These are phyloP conservation scores for Passer domesticus DNA, from an alignment of 2,113 vertebrate species.

Conservation along the genomic window DNA sequence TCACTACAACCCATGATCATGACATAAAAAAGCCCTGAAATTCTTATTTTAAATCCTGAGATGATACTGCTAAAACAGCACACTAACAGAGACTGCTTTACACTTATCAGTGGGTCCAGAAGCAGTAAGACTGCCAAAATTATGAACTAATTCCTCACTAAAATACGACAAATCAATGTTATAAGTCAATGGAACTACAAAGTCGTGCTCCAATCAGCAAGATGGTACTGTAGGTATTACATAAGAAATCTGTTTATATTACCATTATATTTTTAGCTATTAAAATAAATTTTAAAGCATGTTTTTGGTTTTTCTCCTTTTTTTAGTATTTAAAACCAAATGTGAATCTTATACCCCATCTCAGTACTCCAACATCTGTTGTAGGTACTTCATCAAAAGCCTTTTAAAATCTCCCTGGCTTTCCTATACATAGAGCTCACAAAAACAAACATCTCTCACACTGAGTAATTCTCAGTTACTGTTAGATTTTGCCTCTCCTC, in stretches of 20 bases:
- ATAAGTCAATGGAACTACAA: not conserved
- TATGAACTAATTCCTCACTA: not conserved
- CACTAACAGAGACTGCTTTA: not conserved
- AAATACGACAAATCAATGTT: not conserved
- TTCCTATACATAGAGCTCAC: not conserved
- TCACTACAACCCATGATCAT: not conserved
- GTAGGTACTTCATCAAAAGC: not conserved
- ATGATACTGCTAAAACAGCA: not conserved
- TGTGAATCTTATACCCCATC: not conserved
- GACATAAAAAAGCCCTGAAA: not conserved
- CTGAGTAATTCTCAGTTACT: not conserved
- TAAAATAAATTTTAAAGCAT: not conserved
- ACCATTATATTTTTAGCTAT: not conserved
- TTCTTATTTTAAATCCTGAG: not conserved
- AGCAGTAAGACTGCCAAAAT: not conserved
- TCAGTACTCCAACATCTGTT: not conserved
- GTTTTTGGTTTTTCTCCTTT: accelerated
- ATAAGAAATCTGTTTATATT: not conserved
- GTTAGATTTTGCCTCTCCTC: not conserved
- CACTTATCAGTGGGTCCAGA: not conserved
- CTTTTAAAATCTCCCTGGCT: not conserved
- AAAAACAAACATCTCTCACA: not conserved
- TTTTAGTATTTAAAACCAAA: not conserved
- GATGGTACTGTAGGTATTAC: not conserved
- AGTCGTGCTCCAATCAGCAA: not conserved